Percentiles rank a stretch among this genome's conserved stretches.
phyloP scores from a whole-genome alignment of 2,888 invertebrate genomes.

The Acanthosepion pharaonis region DNA sequence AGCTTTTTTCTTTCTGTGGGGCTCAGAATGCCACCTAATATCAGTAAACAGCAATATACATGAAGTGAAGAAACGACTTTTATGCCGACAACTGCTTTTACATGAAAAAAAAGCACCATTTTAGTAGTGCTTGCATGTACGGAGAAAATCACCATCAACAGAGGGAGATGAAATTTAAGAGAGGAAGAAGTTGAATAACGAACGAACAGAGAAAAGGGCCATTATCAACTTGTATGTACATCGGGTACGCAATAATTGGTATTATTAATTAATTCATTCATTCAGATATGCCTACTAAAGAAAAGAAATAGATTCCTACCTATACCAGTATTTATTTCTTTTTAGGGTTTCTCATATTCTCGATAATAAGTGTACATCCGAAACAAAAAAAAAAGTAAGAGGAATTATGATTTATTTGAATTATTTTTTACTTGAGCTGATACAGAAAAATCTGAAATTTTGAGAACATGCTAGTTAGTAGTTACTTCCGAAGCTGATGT shows the following conservation, averaged over 20 bases:
- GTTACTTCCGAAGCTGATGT: too few relatives aligned
- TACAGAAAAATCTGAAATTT: too few relatives aligned
- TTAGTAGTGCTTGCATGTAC: neutral
- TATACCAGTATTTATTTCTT: too few relatives aligned
- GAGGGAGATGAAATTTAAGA: neutral
- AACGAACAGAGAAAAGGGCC: neutral
- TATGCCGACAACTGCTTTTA: neutral
- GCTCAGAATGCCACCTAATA: conserved; percentile 12
- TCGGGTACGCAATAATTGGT: neutral
- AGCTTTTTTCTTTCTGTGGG: neutral
- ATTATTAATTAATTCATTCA: neutral
- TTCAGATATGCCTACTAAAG: neutral
- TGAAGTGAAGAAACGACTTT: neutral
- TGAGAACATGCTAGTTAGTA: too few relatives aligned
- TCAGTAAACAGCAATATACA: neutral
- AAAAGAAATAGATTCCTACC: too few relatives aligned
- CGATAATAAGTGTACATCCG: too few relatives aligned
- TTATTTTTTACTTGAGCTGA: too few relatives aligned
- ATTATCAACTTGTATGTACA: neutral
- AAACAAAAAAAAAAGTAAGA: too few relatives aligned
- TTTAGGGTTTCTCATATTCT: too few relatives aligned
- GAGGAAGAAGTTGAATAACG: neutral
- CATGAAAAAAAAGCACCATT: neutral
- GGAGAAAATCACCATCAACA: neutral
- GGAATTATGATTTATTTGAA: too few relatives aligned